Evolutionary conservation across 2,113 vertebrate genomes (phyloP).

Genomic region (Tonatia bakeri): DNA sequence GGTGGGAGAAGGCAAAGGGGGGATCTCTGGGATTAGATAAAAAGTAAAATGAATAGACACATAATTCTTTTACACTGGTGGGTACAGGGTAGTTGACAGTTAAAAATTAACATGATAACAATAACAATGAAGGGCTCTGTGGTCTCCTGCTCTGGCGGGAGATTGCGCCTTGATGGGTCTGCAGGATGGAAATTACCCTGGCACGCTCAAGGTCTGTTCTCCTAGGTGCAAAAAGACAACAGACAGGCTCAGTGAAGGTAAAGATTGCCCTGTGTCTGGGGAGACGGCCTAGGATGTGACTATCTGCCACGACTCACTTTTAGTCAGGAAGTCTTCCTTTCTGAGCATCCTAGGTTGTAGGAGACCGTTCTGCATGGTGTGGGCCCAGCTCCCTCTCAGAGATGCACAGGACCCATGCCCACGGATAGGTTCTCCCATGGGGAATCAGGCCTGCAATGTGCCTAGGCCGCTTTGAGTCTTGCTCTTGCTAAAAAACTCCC

Average conservation of each 20-base stretch:
- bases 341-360: background rate
- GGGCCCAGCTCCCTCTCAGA: too few relatives aligned
- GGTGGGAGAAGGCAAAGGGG: background rate
- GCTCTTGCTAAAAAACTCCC: too few relatives aligned
- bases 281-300: background rate
- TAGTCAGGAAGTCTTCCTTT: background rate
- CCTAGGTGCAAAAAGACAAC: background rate
- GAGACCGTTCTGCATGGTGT: too few relatives aligned
- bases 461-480: too few relatives aligned
- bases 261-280: background rate
- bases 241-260: background rate
- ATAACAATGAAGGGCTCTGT: background rate
- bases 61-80: background rate
- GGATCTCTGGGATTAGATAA: background rate
- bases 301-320: background rate
- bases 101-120: background rate
- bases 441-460: too few relatives aligned
- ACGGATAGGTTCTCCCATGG: too few relatives aligned
- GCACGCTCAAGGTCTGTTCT: background rate
- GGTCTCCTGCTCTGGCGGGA: background rate
- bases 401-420: too few relatives aligned
- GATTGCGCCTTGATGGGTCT: background rate
- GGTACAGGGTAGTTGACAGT: background rate
- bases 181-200: background rate
- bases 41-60: background rate